Conservation (phyloP, 2,113 vertebrate species). For the Monopterus albus region DNA sequence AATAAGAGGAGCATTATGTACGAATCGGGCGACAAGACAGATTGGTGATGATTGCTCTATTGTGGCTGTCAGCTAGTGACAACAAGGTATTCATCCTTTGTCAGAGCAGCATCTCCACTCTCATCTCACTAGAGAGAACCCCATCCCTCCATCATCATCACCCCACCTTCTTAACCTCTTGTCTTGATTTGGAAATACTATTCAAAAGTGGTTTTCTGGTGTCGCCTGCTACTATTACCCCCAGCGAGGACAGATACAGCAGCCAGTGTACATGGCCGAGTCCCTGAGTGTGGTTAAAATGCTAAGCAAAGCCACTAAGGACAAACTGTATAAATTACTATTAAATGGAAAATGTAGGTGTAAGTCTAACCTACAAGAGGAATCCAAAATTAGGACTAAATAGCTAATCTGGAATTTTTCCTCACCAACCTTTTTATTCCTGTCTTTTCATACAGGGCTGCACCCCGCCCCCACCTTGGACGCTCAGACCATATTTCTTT, state of each 20-base stretch:
- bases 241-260: constrained; percentile 1
- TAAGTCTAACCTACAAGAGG: no score
- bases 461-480: no score
- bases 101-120: constrained; percentile 54
- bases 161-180: constrained; percentile 49
- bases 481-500: no score
- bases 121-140: constrained; percentile 36
- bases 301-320: no score
- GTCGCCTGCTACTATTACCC: constrained; percentile 18
- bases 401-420: no score
- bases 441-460: no score
- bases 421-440: no score
- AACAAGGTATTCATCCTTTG: constrained; percentile 77
- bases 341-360: no score
- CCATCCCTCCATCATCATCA: background rate
- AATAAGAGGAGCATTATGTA: constrained; percentile 68
- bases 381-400: no score
- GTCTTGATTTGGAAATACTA: constrained; percentile 63
- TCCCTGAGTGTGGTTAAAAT: no score
- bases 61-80: constrained; percentile 71
- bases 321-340: no score
- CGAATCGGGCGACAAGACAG: constrained; percentile 72
- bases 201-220: constrained; percentile 39
- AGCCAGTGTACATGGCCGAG: no score
- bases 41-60: constrained; percentile 80